phyloP scores from a whole-genome alignment of 2,888 invertebrate species.

The Ophion obscuratus region DNA sequence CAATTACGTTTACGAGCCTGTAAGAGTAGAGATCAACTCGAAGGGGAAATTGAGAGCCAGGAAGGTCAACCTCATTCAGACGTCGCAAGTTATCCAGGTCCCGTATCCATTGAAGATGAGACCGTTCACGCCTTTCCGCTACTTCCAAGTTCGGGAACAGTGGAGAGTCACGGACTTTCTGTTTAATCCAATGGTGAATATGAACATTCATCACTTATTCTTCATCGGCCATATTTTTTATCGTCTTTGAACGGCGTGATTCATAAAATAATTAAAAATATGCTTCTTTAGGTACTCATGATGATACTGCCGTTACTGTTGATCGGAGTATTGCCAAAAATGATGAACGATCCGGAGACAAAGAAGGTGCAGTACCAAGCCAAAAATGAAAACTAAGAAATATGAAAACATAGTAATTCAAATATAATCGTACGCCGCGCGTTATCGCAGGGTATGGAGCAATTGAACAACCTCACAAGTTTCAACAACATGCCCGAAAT shows the following conservation, averaged over 20 bases:
- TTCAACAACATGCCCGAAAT: slow-evolving; percentile 96
- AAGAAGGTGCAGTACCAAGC: slow-evolving; percentile 88
- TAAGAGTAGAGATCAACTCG: slow-evolving; percentile 98
- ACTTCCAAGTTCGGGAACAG: slow-evolving; percentile 97
- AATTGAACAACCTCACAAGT: slow-evolving; percentile 92
- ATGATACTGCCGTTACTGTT: slow-evolving; percentile 96
- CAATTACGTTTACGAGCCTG: slow-evolving; percentile 96
- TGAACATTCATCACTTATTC: background rate
- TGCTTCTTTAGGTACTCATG: slow-evolving; percentile 90
- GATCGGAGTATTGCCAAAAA: slow-evolving; percentile 96
- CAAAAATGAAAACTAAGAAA: background rate
- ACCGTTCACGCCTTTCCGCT: slow-evolving; percentile 91
- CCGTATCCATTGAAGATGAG: slow-evolving; percentile 97
- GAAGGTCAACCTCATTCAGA: slow-evolving; percentile 97
- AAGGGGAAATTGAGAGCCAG: slow-evolving; percentile 98
- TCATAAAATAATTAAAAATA: slow-evolving; percentile 10
- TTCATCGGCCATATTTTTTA: slow-evolving; percentile 14
- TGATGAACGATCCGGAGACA: slow-evolving; percentile 99
- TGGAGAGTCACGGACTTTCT: slow-evolving; percentile 98
- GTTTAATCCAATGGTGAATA: slow-evolving; percentile 94
- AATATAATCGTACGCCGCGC: background rate
- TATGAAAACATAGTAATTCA: background rate
- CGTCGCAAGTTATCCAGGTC: slow-evolving; percentile 94
- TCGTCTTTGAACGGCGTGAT: background rate
- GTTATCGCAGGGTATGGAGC: slow-evolving; percentile 91